A percentile compares a stretch with the other conserved stretches of the same genome.
Evolutionary conservation across 2,113 vertebrate species (phyloP).

Genomic region (Monopterus albus): DNA sequence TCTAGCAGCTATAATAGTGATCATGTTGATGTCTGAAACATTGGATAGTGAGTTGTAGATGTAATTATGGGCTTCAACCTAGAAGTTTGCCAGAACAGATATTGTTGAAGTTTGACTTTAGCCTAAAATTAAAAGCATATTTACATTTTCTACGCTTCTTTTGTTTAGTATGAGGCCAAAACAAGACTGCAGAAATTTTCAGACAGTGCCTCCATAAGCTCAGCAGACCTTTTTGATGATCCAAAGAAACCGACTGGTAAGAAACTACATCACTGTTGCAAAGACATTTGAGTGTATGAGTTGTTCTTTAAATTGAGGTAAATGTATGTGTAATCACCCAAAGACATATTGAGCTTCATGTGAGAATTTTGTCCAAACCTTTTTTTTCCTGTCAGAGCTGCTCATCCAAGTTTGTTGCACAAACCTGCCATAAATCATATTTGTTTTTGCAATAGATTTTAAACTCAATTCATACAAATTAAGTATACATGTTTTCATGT

Average conservation of each 20-base stretch:
- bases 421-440: too few relatives aligned
- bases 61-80: not conserved
- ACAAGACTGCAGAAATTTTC: constrained; percentile 90
- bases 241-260: constrained; percentile 89
- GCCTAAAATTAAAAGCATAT: not conserved
- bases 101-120: not conserved
- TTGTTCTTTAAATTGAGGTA: not conserved
- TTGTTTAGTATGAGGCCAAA: constrained; percentile 89
- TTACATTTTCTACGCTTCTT: constrained; percentile 7
- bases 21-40: too few relatives aligned
- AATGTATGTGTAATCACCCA: not conserved
- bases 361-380: too few relatives aligned
- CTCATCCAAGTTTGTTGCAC: too few relatives aligned
- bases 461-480: too few relatives aligned
- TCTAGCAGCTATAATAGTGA: too few relatives aligned
- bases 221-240: constrained; percentile 93
- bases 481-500: too few relatives aligned
- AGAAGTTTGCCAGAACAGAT: not conserved
- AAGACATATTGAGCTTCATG: not conserved
- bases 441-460: too few relatives aligned
- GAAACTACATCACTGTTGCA: not conserved
- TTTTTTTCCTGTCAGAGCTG: too few relatives aligned
- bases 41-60: too few relatives aligned
- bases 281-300: not conserved
- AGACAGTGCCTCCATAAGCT: constrained; percentile 90